Base-by-base conservation (phyloP, 2,113 vertebrate species). In the Epinephelus fuscoguttatus region DNA sequence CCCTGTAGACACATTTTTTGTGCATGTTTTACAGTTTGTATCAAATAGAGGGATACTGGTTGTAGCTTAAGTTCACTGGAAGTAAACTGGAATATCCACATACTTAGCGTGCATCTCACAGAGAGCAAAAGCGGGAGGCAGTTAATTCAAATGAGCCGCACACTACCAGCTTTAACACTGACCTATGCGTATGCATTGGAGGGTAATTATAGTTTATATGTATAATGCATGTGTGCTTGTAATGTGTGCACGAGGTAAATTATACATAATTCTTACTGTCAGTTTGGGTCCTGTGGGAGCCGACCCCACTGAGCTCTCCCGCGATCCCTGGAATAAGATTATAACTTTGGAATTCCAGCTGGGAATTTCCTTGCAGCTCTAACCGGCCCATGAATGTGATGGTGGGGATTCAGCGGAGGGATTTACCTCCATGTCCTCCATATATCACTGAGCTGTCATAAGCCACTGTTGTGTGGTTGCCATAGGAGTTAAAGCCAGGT, bases 301-400 rank as follows among this genome's bases (percentile, higher is more conserved):
- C 42, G 80, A 90, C 85, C 88, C 77, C 70, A 7, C 19, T 3
- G 64, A 81, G 67, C 78, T 92, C 87, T 89, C 88, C 87, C 62
- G 78, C 68, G 71, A 88, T 91, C 88, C 81, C 80, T 3, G 42
- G 78, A 84, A 78, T 73, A 64, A 23, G 50, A 80, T 57, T 64
- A 52, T 82, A 84, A 86, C 84, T 89, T 1, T 67, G 85, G 85
- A 87, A 66, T 86, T 89, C 76, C 73, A 80, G 66, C 78, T 78
- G 82, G 87, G 84, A 92, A 79, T 89, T 82, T 76, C 68, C 74
- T 84, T 10, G 9, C 55, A 53, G 82, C 71, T 64, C 79, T 60
- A 69, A 11, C 76, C 21, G n/a, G 45, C 80, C 78, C 78, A 72
- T 37, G 69, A 81, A 69, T 78, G 73, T 57, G 40, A 47, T n/a